phyloP scores from a whole-genome alignment of 35 echinoderm and acorn worm species.

The Lytechinus variegatus region DNA sequence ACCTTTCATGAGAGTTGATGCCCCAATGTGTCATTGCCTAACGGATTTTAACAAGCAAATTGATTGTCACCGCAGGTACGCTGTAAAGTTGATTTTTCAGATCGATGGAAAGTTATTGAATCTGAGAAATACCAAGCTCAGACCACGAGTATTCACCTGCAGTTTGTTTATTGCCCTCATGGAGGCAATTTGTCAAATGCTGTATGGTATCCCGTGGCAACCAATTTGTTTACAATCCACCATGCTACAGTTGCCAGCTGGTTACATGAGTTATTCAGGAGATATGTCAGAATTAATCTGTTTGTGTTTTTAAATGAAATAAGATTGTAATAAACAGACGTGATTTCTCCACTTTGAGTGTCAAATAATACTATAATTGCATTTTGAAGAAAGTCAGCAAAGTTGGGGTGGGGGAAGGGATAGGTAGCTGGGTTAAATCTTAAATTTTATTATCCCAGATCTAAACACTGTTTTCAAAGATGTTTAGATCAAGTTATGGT shows the following conservation, averaged over 20 bases:
- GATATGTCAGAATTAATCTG: too few relatives aligned
- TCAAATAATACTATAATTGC: too few relatives aligned
- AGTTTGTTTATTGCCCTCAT: background rate
- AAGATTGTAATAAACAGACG: too few relatives aligned
- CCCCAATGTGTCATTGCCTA: background rate
- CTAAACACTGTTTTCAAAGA: too few relatives aligned
- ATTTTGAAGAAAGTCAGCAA: too few relatives aligned
- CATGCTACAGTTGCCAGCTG: background rate
- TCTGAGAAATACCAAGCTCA: background rate
- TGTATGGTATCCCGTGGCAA: background rate
- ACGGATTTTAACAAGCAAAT: background rate
- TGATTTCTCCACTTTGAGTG: too few relatives aligned
- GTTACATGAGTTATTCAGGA: background rate
- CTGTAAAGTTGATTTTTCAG: background rate
- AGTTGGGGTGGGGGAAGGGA: too few relatives aligned
- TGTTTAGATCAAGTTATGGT: too few relatives aligned
- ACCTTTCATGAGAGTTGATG: slow-evolving; percentile 2
- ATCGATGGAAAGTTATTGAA: background rate
- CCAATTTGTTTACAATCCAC: background rate
- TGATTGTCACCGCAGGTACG: background rate
- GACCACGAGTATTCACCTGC: background rate
- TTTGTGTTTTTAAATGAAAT: too few relatives aligned
- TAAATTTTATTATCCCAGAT: too few relatives aligned
- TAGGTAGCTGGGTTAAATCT: too few relatives aligned
- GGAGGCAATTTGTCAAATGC: background rate